Evolutionary conservation across 2,888 invertebrate species (phyloP), one percentile per base, ranked within the genome.

Genomic region (Lepeophtheirus nordmannii): DNA sequence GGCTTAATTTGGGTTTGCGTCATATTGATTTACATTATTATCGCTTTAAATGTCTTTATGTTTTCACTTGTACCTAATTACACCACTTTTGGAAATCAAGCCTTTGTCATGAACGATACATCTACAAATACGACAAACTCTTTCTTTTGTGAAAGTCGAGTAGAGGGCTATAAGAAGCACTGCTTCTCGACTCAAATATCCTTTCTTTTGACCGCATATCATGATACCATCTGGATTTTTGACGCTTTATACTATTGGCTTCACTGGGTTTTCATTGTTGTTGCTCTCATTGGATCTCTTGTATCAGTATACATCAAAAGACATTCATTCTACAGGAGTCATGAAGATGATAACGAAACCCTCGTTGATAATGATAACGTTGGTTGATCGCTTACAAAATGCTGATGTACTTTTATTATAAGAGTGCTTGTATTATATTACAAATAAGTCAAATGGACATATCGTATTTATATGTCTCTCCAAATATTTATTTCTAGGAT

Each of bases 181-280:
- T 77, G 77, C 71, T 71, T 73, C 1, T 73, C 76, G 70, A 76
- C 76, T 11, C 71, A 75, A 46, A 74, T 74, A 72, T 72, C 73
- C 3, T 69, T 73, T 58, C 71, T 77, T 30, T 69, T 77, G 59
- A 72, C 74, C 2, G 70, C 74, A n/a, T 76, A 76, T 70, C 76
- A 75, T 71, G 76, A 74, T 72, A 76, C 75, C 70, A 75, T 76
- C 71, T 77, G 76, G 76, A 72, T 77, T 70, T 78, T 78, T 72
- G 76, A 76, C 37, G 76, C 75, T 11, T 71, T 73, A 10, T 78
- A 76, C 69, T 78, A 75, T 70, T 77, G 76, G 75, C 69, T 72
- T 3, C 73, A 74, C 12, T 77, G 77, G 77, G 72, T 71, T 8
- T 76, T 77, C 69, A 70, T 77, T 22, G 71, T 69, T 40, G 72